Percentiles rank a stretch among this genome's conserved stretches.
Conservation (phyloP, 2,113 vertebrate species). For the Vireo altiloquus region DNA sequence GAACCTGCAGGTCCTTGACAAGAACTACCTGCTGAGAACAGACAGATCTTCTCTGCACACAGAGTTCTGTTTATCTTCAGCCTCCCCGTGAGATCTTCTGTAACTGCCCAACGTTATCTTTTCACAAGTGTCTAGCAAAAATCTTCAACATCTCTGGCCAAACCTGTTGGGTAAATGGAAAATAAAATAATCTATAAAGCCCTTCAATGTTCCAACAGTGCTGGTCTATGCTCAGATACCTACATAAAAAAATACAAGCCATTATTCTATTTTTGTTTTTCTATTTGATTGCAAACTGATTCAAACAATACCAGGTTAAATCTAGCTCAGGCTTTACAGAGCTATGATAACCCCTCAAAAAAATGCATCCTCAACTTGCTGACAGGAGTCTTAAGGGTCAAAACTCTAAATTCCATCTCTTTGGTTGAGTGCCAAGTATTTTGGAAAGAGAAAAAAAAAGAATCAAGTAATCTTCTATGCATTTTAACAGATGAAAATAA, state of each 20-base stretch:
- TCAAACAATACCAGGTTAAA: neutral
- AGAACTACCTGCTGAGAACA: neutral
- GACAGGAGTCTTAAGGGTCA: neutral
- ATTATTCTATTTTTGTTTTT: neutral
- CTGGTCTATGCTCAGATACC: neutral
- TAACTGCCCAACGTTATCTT: neutral
- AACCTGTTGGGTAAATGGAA: neutral
- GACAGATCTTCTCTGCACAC: neutral
- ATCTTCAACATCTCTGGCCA: neutral
- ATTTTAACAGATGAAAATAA: neutral
- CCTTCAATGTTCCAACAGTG: neutral
- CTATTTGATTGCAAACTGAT: neutral
- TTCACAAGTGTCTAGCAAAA: neutral
- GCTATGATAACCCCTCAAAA: neutral
- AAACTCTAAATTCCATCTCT: neutral
- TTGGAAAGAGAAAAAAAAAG: neutral
- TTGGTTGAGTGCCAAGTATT: neutral
- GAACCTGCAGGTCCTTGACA: neutral
- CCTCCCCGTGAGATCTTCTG: neutral
- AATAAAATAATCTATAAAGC: neutral
- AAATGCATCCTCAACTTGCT: neutral
- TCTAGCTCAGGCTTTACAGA: neutral
- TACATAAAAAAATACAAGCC: neutral
- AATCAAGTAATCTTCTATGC: neutral
- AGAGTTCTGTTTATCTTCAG: neutral